Evolutionary conservation across 2,888 invertebrate genomes (phyloP), one percentile per base, ranked within the genome.

Genomic region (Hymenopus coronatus): DNA sequence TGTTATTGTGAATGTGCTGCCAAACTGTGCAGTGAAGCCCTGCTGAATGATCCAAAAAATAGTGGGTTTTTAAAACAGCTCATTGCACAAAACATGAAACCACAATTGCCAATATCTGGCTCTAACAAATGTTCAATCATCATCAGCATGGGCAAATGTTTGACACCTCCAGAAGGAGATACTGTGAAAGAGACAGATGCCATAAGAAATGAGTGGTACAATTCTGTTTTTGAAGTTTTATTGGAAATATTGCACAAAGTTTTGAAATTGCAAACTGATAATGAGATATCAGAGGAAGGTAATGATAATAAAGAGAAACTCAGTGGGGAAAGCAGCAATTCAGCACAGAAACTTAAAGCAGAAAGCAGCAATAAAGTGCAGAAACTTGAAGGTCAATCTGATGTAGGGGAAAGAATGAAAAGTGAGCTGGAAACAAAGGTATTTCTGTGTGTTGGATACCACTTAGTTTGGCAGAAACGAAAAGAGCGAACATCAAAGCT

Each of bases 161-260:
- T 54, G 8, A 20, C 27, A 27, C 4, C 8, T 28, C 25, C 30
- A 20, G 25, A 20, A 30, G 25, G n/a, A 4, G 25, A 33, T 3
- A 33, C n/a, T 3, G 14, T 30, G 25, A 9, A 33, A 30, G 30
- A 20, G 14, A 82, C 85, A 30, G 87, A 54, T 8, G 46, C 40
- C 14, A 14, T 88, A 70, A 30, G 82, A 87, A 28, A 84, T 28
- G 1, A 81, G 0, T 93, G 93, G 93, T 93, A 91, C 89, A 88
- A 90, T 3, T 89, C 91, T 9, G 91, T 92, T 7, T 91, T 92
- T 46, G 91, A 92, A 28, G 90, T 93, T 27, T 89, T 93, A n/a
- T 91, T 92, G 84, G 91, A 92, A 27, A 91, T 92, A 85, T 92
- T 94, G 25, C 91, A 92, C 83, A 92, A 92, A 88, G 91, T 94